Evolutionary conservation across 2,888 invertebrate species (phyloP), one percentile per base, ranked within the genome.

Genomic region (Thymelicus acteon): DNA sequence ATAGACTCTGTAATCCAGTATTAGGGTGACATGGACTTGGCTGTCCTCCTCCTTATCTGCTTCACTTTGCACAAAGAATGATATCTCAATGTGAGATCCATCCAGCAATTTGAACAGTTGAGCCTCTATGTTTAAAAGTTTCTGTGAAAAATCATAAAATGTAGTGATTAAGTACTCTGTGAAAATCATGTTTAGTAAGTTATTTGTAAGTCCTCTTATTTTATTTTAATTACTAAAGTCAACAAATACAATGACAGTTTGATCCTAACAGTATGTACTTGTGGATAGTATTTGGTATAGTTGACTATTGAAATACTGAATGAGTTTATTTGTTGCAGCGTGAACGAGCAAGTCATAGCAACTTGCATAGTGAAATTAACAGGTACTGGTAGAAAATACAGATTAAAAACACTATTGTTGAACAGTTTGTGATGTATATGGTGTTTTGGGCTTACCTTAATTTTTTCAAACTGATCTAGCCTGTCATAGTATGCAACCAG

Each of bases 401-500:
- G 40, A 7, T 40, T 40, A 7, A 7, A 40, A 40, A 40, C 3
- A 8, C 1, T 7, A 40, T 7, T 40, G 40, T 2, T 40, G 7
- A 40, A 8, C 7, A 40, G 4, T 19, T 19, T 19, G 2, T 19
- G 19, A 19, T 6, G 7, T 62, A 37, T 24, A 24, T 15, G 7
- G 6, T 8, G 40, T 49, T 12, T 12, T 44, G 5, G 24, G 63
- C 72, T 76, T 78, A 92, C 92, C 81, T 88, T 85, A 10, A 93
- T 81, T 15, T 76, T 77, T 63, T 88, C 81, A 82, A 82, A 89
- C 74, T 93, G 92, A 40, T 87, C 82, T 60, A 87, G 63, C 72
- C 92, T 85, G 64, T 87, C 82, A 67, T 92, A 91, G 63, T 91
- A 92, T 1, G 92, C 92, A 0, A 90, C 85, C 10, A 93, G 79